Evolutionary conservation across 1,140 invertebrate species (phyloP).

Genomic region (Berghia stephanieae): DNA sequence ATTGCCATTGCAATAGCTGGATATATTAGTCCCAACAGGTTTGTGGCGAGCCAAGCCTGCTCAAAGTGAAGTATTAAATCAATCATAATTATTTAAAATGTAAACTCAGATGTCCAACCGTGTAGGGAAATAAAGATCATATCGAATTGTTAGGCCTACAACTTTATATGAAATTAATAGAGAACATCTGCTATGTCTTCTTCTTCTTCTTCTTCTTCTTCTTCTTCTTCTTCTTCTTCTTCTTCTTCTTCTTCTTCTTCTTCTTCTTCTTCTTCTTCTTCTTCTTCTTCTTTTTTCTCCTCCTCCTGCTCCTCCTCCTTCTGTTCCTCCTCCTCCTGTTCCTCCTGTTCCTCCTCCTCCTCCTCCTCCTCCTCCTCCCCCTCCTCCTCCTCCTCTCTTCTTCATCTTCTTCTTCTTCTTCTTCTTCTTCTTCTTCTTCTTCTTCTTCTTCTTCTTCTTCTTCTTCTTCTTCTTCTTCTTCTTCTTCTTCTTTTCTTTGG

Average conservation of each 20-base stretch:
- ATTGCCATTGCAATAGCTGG: neutral
- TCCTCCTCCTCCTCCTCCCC: neutral
- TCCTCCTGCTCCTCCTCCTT: neutral
- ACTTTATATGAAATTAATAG: too few relatives aligned
- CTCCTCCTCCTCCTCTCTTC: neutral
- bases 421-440: neutral
- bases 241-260: neutral
- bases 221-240: neutral
- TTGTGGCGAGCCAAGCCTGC: neutral
- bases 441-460: neutral
- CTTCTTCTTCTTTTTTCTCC: neutral
- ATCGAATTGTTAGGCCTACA: too few relatives aligned
- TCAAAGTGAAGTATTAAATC: neutral
- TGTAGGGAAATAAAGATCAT: too few relatives aligned
- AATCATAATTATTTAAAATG: too few relatives aligned
- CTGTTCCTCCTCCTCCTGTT: neutral
- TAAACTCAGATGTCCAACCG: too few relatives aligned
- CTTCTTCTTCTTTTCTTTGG: too few relatives aligned
- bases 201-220: neutral
- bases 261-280: neutral
- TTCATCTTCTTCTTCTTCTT: conserved; percentile 5
- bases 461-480: too few relatives aligned
- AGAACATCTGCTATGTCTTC: too few relatives aligned
- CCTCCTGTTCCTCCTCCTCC: neutral
- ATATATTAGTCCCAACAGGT: neutral